phyloP scores from a whole-genome alignment of 2,113 vertebrate species.

The Microtus oregoni region DNA sequence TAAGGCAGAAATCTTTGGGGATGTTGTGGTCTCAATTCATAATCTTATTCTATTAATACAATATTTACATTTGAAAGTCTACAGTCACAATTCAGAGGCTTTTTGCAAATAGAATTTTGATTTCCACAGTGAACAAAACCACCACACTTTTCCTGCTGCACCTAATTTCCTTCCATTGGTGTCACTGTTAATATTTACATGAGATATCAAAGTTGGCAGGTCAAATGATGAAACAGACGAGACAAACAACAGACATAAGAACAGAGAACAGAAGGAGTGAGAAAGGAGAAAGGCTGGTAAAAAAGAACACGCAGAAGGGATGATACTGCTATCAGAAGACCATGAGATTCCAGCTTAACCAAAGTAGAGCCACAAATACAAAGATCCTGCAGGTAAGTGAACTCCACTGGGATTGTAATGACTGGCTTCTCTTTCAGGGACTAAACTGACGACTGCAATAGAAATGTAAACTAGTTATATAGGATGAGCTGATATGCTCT shows the following conservation, averaged over 20 bases:
- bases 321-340: background rate
- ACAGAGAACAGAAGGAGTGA: background rate
- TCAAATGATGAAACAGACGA: background rate
- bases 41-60: background rate
- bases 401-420: background rate
- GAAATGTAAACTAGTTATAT: background rate
- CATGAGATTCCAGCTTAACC: background rate
- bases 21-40: background rate
- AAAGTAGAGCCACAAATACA: background rate
- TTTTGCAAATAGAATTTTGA: background rate
- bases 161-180: accelerated
- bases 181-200: background rate
- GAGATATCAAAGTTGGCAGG: background rate
- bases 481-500: background rate
- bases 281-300: background rate
- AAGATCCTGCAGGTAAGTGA: background rate
- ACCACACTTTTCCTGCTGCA: background rate
- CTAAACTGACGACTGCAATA: background rate
- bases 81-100: background rate
- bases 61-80: background rate
- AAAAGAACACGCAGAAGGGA: background rate
- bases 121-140: too few species aligned
- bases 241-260: background rate
- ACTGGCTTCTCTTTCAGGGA: background rate
- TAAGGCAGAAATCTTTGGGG: background rate